Conservation (phyloP, 53 echinoderm and acorn worm species). For the Apostichopus leukothele region DNA sequence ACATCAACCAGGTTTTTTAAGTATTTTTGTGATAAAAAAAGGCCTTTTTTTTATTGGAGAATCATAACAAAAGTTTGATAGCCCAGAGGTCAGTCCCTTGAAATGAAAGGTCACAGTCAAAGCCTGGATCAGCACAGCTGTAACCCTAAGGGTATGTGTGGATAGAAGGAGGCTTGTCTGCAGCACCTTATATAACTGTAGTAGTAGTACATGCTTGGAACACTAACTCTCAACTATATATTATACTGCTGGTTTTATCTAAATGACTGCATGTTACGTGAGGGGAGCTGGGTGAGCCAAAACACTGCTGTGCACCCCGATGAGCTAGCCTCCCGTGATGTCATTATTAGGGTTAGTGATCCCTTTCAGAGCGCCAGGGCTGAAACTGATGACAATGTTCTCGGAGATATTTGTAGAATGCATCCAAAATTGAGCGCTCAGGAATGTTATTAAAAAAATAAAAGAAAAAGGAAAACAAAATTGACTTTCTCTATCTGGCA, state of each 20-base stretch:
- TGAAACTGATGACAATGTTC: background rate
- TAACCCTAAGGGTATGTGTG: background rate
- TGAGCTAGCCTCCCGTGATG: background rate
- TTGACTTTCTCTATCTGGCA: too few relatives aligned
- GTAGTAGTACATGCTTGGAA: background rate
- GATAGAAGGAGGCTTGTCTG: background rate
- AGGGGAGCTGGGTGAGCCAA: background rate
- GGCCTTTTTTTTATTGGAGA: slow-evolving; percentile 2
- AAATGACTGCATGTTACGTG: background rate
- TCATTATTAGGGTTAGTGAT: background rate
- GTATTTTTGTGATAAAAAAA: background rate
- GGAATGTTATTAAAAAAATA: too few relatives aligned
- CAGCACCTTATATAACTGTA: background rate
- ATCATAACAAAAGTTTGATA: slow-evolving; percentile 25
- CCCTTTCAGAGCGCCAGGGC: background rate
- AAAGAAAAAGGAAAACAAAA: too few relatives aligned
- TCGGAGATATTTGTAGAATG: background rate
- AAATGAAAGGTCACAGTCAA: slow-evolving; percentile 15
- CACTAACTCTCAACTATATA: background rate
- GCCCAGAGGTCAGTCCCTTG: slow-evolving; percentile 11
- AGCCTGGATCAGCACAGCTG: background rate
- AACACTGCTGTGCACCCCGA: background rate
- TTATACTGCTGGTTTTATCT: background rate
- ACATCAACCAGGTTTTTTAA: background rate
- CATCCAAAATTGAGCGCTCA: too few relatives aligned